Conservation (phyloP, 2,113 vertebrate genomes). For the Garra rufa region DNA sequence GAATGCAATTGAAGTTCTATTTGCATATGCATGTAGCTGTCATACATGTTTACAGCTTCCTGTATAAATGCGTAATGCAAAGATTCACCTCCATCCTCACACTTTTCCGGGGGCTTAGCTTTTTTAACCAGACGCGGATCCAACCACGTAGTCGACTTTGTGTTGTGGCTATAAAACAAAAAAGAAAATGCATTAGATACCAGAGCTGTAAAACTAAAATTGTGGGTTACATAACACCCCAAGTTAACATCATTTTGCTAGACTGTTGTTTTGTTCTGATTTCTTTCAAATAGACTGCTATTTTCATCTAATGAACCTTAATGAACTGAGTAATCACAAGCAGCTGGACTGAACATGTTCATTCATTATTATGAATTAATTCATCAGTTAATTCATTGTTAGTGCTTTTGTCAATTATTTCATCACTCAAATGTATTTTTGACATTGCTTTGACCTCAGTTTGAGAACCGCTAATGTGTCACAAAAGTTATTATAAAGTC, state of each 20-base stretch:
- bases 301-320: slow-evolving; percentile 2
- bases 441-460: background rate
- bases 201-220: background rate
- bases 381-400: background rate
- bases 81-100: slow-evolving; percentile 92
- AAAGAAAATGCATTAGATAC: slow-evolving; percentile 30
- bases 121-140: slow-evolving; percentile 97
- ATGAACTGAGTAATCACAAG: slow-evolving; percentile 2
- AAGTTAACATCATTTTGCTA: background rate
- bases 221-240: background rate
- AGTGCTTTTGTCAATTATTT: background rate
- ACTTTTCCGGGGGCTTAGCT: slow-evolving; percentile 96
- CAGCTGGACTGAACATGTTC: background rate
- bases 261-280: background rate
- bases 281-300: slow-evolving; percentile 4
- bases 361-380: background rate
- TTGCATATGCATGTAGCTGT: slow-evolving; percentile 16
- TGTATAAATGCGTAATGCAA: background rate
- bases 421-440: background rate
- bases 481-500: background rate
- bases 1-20: background rate
- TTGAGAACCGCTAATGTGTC: background rate
- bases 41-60: background rate
- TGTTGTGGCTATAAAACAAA: slow-evolving; percentile 87
- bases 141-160: slow-evolving; percentile 97